These are phyloP conservation scores for Agrochola lychnidis DNA, from an alignment of 2,888 invertebrate species.

Conservation along the genomic window DNA sequence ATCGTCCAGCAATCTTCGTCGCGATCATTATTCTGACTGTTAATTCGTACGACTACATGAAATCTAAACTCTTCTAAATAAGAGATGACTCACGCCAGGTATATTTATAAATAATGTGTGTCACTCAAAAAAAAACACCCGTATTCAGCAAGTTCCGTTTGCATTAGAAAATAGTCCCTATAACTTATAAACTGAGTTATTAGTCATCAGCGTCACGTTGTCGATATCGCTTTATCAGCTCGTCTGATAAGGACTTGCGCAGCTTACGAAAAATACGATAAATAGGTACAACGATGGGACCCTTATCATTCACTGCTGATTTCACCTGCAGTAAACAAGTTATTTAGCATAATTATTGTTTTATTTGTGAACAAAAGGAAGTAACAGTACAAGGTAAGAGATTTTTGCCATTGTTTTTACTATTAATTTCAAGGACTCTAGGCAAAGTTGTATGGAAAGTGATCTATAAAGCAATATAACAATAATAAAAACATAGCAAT, in stretches of 20 bases:
- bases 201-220: slow-evolving; percentile 61
- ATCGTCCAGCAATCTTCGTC: not conserved
- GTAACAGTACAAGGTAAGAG: slow-evolving; percentile 46
- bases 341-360: slow-evolving; percentile 35
- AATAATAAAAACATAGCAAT: too few species aligned
- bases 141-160: not conserved
- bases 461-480: not conserved
- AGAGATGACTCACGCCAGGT: slow-evolving; percentile 11
- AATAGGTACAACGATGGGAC: slow-evolving; percentile 65
- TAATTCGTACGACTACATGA: not conserved
- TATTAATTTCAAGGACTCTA: not conserved
- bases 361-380: slow-evolving; percentile 51
- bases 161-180: slow-evolving; percentile 9
- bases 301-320: slow-evolving; percentile 65
- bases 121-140: not conserved
- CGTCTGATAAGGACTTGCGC: slow-evolving; percentile 55
- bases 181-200: slow-evolving; percentile 19
- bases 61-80: not conserved
- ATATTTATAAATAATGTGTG: not conserved
- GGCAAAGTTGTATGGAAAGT: not conserved
- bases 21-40: not conserved
- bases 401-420: not conserved
- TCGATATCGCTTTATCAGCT: slow-evolving; percentile 60
- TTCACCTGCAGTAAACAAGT: slow-evolving; percentile 57
- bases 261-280: slow-evolving; percentile 66